These are phyloP conservation scores for Trinorchestia longiramus DNA, from an alignment of 1,140 invertebrate species.

Conservation along the genomic window DNA sequence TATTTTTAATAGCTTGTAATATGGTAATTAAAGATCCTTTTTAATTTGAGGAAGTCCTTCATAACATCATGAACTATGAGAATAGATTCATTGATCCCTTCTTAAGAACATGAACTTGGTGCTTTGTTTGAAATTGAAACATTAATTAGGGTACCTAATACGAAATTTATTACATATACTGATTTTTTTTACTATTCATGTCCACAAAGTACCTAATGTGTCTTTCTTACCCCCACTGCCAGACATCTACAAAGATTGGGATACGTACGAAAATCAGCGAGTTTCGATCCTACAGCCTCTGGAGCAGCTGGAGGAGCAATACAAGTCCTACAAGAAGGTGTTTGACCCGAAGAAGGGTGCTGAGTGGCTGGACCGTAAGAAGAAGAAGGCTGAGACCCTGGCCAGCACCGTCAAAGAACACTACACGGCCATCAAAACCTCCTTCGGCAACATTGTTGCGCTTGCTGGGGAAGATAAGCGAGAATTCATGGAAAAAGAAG, in stretches of 20 bases:
- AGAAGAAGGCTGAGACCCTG: slow-evolving; percentile 65
- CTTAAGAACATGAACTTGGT: neutral
- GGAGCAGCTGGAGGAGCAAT: slow-evolving; percentile 66
- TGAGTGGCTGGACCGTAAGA: slow-evolving; percentile 66
- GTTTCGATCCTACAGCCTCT: slow-evolving; percentile 65
- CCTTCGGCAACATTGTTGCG: slow-evolving; percentile 64
- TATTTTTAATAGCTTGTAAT: too few species aligned
- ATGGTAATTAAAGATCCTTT: too few species aligned
- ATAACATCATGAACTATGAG: too few species aligned
- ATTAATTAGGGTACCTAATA: neutral
- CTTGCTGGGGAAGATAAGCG: slow-evolving; percentile 67
- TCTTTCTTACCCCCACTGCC: neutral
- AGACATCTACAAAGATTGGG: slow-evolving; percentile 67
- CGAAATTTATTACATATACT: neutral
- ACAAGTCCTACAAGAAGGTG: slow-evolving; percentile 67
- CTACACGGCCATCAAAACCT: slow-evolving; percentile 60
- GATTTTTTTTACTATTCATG: neutral
- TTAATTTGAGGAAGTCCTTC: too few species aligned
- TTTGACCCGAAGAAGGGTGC: slow-evolving; percentile 67
- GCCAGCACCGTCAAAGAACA: slow-evolving; percentile 62
- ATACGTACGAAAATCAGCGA: slow-evolving; percentile 65
- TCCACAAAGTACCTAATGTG: neutral
- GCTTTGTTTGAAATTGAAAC: neutral
- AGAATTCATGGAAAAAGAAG: slow-evolving; percentile 67
- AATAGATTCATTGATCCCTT: too few species aligned